phyloP scores from a whole-genome alignment of 2,797 vertebrate species.

The Lacerta agilis region DNA sequence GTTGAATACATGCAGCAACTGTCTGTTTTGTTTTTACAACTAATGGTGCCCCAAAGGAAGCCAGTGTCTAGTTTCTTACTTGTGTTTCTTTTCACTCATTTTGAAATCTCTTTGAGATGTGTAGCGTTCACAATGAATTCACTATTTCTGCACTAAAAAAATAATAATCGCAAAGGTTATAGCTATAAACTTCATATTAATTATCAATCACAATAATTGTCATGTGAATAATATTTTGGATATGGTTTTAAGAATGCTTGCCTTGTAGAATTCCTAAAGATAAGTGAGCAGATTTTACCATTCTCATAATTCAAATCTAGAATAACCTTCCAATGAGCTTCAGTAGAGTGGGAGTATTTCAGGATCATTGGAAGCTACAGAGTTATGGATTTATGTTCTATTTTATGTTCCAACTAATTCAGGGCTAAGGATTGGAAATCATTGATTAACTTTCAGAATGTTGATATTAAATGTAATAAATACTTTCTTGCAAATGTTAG shows the following conservation, averaged over 20 bases:
- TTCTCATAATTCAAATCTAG: slow-evolving; percentile 45
- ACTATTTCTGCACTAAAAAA: not conserved
- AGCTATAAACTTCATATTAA: not conserved
- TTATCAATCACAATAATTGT: not conserved
- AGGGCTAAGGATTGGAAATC: not conserved
- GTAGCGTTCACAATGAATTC: not conserved
- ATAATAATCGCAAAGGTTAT: not conserved
- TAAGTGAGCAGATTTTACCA: slow-evolving; percentile 40
- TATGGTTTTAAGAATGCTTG: not conserved
- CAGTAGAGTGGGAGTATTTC: slow-evolving; percentile 11
- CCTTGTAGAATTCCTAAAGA: slow-evolving; percentile 40
- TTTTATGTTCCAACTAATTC: not conserved
- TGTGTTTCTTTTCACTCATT: not conserved
- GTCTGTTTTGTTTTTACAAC: not conserved
- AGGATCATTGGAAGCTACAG: not conserved
- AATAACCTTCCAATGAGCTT: slow-evolving; percentile 25
- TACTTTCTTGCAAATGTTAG: not conserved
- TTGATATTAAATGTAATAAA: not conserved
- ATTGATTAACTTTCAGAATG: not conserved
- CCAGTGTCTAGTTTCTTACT: not conserved
- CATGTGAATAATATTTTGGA: not conserved
- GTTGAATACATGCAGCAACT: rapidly evolving
- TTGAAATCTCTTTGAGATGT: slow-evolving; percentile 22
- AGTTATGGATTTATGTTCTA: not conserved
- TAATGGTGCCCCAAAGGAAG: not conserved